A percentile compares a stretch with the other conserved stretches of the same genome.
Evolutionary conservation across 2,113 vertebrate genomes (phyloP).

Genomic region (Ptyas mucosa): DNA sequence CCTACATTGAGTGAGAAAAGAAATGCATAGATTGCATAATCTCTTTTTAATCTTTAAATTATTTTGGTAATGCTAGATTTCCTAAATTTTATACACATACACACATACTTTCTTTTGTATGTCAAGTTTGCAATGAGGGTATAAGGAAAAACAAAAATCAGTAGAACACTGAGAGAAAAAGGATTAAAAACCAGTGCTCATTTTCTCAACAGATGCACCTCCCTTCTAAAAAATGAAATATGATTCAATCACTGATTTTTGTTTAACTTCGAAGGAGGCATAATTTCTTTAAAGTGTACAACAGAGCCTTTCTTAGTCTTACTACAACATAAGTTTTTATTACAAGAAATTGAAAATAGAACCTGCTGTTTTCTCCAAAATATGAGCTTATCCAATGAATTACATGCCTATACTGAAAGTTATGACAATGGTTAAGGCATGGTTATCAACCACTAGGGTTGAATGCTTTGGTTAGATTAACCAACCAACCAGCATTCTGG

Average conservation of each 20-base stretch:
- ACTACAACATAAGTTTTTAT: neutral
- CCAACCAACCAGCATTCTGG: neutral
- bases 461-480: neutral
- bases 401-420: neutral
- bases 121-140: neutral
- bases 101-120: neutral
- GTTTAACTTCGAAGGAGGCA: neutral
- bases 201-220: neutral
- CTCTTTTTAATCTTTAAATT: neutral
- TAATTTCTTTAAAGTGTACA: neutral
- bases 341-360: neutral
- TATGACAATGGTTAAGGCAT: neutral
- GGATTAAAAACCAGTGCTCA: neutral
- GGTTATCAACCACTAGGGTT: neutral
- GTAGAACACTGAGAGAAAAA: neutral
- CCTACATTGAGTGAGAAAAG: neutral
- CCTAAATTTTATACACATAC: neutral
- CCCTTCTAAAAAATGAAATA: neutral
- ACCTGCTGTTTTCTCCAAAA: neutral
- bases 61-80: neutral
- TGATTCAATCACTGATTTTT: neutral
- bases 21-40: neutral
- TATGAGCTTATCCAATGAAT: neutral
- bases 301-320: neutral
- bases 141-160: neutral